Conservation (phyloP, 2,888 invertebrate species). For the Sturmia bella region DNA sequence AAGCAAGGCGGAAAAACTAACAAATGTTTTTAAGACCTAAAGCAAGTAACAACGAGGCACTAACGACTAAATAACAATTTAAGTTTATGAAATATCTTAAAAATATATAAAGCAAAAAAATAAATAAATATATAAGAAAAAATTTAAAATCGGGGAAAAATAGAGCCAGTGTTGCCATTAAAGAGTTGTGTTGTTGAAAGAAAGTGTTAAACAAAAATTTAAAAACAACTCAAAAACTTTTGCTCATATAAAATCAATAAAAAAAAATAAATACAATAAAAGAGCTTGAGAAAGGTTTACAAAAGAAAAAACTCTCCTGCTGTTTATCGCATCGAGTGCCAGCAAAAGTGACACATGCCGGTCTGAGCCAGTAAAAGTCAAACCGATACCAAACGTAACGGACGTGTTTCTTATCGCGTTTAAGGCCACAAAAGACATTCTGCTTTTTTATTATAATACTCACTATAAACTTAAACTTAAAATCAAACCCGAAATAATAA, state of each 20-base stretch:
- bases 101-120: conserved; percentile 11
- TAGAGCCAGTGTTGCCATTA: conserved; percentile 43
- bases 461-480: neutral
- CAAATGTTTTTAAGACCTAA: conserved; percentile 76
- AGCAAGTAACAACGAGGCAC: conserved; percentile 72
- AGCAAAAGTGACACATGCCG: conserved; percentile 56
- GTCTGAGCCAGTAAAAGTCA: conserved; percentile 68
- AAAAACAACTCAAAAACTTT: conserved; percentile 59
- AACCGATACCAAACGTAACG: conserved; percentile 63
- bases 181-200: conserved; percentile 23
- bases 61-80: neutral
- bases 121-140: conserved; percentile 1
- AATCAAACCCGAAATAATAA: conserved; percentile 22
- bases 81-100: neutral
- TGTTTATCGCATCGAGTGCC: conserved; percentile 29
- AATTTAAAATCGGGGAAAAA: conserved; percentile 16
- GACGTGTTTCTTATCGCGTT: conserved; percentile 60
- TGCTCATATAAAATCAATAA: conserved; percentile 35
- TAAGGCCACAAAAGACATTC: conserved; percentile 21
- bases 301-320: conserved; percentile 39
- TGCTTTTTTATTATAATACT: neutral
- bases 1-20: conserved; percentile 67
- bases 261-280: conserved; percentile 47
- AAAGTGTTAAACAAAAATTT: conserved; percentile 57
- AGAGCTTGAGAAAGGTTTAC: conserved; percentile 58